Conservation (phyloP, 2,888 invertebrate species). For the Dorcus parallelipipedus region DNA sequence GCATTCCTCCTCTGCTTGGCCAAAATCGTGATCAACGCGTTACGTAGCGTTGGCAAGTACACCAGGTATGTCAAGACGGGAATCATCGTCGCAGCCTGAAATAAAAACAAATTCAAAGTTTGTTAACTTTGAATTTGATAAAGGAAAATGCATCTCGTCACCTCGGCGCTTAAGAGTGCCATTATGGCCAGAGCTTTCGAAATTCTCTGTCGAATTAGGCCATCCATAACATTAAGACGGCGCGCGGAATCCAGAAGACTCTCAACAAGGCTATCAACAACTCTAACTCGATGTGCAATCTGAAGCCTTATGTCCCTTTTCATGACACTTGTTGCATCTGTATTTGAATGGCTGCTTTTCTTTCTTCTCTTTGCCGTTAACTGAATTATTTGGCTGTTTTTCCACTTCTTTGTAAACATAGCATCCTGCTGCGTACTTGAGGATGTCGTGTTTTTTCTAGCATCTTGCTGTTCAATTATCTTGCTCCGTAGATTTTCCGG, state of each 20-base stretch:
- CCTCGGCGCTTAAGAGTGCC: constrained; percentile 54
- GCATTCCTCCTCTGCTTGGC: constrained; percentile 3
- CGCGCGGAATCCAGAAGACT: constrained; percentile 51
- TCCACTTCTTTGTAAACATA: no score
- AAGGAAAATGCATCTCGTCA: constrained; percentile 22
- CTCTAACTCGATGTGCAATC: no score
- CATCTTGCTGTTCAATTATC: no score
- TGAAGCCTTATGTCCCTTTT: no score
- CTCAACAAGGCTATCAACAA: constrained; percentile 40
- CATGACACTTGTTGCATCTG: no score
- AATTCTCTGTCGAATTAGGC: constrained; percentile 44
- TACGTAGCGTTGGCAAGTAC: constrained; percentile 16
- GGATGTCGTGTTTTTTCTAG: no score
- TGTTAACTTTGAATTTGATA: not conserved
- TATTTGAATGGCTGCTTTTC: no score
- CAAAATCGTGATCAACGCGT: constrained; percentile 9
- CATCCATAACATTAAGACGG: constrained; percentile 44
- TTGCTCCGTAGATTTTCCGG: no score
- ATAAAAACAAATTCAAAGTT: not conserved
- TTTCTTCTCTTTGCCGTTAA: no score
- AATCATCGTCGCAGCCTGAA: constrained; percentile 14
- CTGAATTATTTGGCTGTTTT: no score
- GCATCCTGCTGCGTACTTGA: no score
- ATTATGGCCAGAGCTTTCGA: constrained; percentile 50
- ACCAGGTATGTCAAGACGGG: constrained; percentile 17